Base-by-base conservation (phyloP, 2,888 invertebrate genomes). In the Cerastis rubricosa region DNA sequence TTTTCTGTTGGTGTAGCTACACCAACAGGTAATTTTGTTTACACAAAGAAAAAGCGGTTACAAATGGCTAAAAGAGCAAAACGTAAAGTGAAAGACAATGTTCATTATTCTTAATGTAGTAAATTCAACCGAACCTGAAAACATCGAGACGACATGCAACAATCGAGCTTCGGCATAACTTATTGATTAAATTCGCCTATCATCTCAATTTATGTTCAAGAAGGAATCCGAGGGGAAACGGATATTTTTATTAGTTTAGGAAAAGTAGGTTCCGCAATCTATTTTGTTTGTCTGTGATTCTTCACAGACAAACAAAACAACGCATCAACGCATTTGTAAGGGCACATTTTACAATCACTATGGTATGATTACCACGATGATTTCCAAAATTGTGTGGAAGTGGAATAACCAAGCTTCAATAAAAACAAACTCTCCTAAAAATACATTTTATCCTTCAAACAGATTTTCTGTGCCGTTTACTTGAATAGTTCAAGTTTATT, bases 201-300 rank as follows among this genome's bases (percentile, higher is more conserved):
- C 14, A 68, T 59, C 67, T 45, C 61, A 49, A 80, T 79, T 74
- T 75, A 63, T 29, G 43, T 69, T 65, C 65, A 69, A 71, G 25
- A 51, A 25, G 22, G 66, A 73, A 49, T 76, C 43, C 19, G 19
- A 35, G 14, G 25, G 57, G 43, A 45, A 25, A 49, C 69, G 66
- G 59, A 67, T 64, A 72, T 70, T 81, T 81, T 81, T 69, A 70
- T 81, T 73, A 49, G 61, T 76, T 66, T 29, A 73, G 47, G 81
- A 63, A 73, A 71, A 81, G 57, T 70, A 25, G 22, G 9, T 63
- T 70, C 43, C 45, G 29, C 40, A 67, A 76, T 80, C 25, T 64
- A 73, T 76, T 67, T 63, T 64, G 40, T 73, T 67, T 76, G 66
- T 76, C 45, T 29, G 47, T 35, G 61, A n/a, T n/a, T n/a, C n/a